Percentiles rank a stretch among this genome's conserved stretches.
phyloP scores from a whole-genome alignment of 2,113 vertebrate genomes.

The Leptosomus discolor region DNA sequence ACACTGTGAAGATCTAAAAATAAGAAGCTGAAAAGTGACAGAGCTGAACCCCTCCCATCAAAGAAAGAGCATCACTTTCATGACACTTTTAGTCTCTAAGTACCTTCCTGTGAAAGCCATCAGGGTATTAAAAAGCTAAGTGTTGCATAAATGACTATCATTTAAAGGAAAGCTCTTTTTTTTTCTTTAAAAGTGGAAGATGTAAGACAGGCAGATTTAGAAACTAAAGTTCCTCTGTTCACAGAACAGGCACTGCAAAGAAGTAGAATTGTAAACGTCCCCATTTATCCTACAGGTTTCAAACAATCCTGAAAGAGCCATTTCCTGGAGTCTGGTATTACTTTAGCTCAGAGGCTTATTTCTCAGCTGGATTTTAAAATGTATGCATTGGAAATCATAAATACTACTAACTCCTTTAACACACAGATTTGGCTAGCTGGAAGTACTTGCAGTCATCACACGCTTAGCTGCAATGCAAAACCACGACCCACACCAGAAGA shows the following conservation, averaged over 20 bases:
- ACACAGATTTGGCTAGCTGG: background rate
- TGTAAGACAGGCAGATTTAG: slow-evolving; percentile 37
- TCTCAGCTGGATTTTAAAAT: slow-evolving; percentile 14
- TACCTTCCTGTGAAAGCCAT: slow-evolving; percentile 56
- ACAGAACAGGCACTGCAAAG: slow-evolving; percentile 14
- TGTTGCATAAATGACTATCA: slow-evolving; percentile 63
- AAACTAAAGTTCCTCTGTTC: slow-evolving; percentile 50
- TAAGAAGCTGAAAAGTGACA: slow-evolving; percentile 60
- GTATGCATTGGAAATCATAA: slow-evolving; percentile 7
- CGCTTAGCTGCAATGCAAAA: background rate
- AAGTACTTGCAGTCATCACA: background rate
- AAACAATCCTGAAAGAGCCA: slow-evolving; percentile 1
- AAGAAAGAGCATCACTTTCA: slow-evolving; percentile 63
- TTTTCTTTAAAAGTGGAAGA: slow-evolving; percentile 46
- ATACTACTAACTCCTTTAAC: background rate
- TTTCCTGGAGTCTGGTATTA: background rate
- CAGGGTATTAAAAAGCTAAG: slow-evolving; percentile 66
- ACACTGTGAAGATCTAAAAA: slow-evolving; percentile 62
- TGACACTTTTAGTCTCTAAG: slow-evolving; percentile 63
- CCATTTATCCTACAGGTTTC: slow-evolving; percentile 22
- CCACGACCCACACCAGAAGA: background rate
- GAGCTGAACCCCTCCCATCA: slow-evolving; percentile 57
- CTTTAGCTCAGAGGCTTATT: background rate
- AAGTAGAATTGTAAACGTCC: slow-evolving; percentile 26
- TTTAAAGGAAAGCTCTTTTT: slow-evolving; percentile 46